Evolutionary conservation across 2,888 invertebrate species (phyloP), one percentile per base, ranked within the genome.

Genomic region (Enchytraeus crypticus): DNA sequence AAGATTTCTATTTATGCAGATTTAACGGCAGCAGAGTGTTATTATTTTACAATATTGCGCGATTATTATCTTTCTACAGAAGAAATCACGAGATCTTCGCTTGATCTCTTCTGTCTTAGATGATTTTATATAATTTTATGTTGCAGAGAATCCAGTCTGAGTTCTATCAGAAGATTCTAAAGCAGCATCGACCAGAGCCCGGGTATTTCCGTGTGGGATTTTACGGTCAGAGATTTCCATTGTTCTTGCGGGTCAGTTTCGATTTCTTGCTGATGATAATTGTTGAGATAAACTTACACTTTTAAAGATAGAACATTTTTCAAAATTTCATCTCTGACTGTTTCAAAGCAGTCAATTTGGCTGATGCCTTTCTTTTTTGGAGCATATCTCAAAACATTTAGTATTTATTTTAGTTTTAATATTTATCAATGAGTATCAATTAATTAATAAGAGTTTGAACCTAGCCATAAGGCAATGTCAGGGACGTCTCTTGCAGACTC

Each of bases 161-260:
- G 62, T 93, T 95, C 80, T 87, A 91, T 71, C 90, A 92, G 78
- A 90, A 92, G 64, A 92, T 95, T 70, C 80, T 95, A 74, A 88
- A 87, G 11, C 87, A 91, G 75, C 82, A 91, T 55, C 83, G 95
- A 64, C 91, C 90, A 0, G 92, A 93, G 74, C 92, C 92, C 0
- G 92, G 93, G 78, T 96, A 95, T 78, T 96, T 93, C 78, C 83
- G 92, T 55, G 95, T 96, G 57, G 93, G 92, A 8, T 96, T 92
- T 80, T 95, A 91, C 73, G 96, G 95, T 23, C 85, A 89, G 72
- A 89, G 89, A 45, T 90, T 93, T 76, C 95, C 95, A 3, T 81
- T 90, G n/a, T 95, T 95, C 81, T 89, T 95, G 51, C 84, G 92
- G 81, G 93, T 93, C 81, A 83, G 86, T 59, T 8, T 21, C 5